These are phyloP conservation scores for Takifugu flavidus DNA, from an alignment of 2,113 vertebrate genomes.

Conservation along the genomic window DNA sequence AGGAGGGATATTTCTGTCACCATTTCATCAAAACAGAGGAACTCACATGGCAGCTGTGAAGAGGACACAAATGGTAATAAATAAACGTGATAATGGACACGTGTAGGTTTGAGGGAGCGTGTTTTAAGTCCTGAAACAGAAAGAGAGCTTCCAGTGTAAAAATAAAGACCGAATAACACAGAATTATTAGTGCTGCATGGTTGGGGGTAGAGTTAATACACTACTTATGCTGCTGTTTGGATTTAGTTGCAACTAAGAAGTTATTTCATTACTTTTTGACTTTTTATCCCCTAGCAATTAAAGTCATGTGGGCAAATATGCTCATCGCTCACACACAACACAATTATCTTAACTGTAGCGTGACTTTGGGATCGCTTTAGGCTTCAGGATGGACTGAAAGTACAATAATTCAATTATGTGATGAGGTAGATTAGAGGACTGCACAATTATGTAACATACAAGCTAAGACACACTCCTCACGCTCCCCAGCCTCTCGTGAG, in stretches of 20 bases:
- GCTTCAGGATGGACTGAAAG: slow-evolving; percentile 29
- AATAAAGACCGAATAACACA: no score
- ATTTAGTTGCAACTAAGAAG: background rate
- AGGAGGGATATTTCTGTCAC: no score
- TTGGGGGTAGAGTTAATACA: no score
- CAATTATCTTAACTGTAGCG: slow-evolving; percentile 19
- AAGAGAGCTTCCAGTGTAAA: no score
- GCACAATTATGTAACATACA: slow-evolving; percentile 15
- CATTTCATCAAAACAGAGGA: no score
- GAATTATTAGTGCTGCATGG: no score
- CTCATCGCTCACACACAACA: slow-evolving; percentile 15
- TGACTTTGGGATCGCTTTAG: slow-evolving; percentile 15
- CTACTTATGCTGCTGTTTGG: no score
- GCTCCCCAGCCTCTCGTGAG: slow-evolving; percentile 2
- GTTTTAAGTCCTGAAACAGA: no score
- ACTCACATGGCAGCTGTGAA: no score
- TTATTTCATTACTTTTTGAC: slow-evolving; percentile 1
- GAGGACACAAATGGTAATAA: no score
- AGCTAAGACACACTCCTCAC: background rate
- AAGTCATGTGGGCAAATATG: slow-evolving; percentile 4
- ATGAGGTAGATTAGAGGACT: slow-evolving; percentile 37
- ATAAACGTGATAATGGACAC: no score
- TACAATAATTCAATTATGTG: slow-evolving; percentile 35
- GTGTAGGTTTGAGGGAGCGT: no score
- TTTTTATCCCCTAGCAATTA: slow-evolving; percentile 13